Evolutionary conservation across 2,797 vertebrate species (phyloP), one percentile per base, ranked within the genome.

Genomic region (Hirundo rustica): DNA sequence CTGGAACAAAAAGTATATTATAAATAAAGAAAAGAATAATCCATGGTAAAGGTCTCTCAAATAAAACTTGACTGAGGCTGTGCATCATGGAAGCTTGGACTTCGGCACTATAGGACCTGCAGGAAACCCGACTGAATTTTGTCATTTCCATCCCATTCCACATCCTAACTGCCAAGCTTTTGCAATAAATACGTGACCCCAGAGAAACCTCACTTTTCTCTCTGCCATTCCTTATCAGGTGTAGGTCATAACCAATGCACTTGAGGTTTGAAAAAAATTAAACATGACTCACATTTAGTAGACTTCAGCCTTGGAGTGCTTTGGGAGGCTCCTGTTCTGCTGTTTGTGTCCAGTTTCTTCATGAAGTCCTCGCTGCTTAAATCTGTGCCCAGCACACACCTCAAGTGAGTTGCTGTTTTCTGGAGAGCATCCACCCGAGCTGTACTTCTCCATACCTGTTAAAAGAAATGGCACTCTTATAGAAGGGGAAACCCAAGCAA

Each of bases 331-430:
- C 20, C 50, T 5, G 3, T 38, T 81, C 44, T 72, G 42, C 30
- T 3, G 0, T 45, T 80, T 65, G 23, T 21, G 13, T 15, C 12
- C 60, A 42, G 29, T 14, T 70, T 44, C 72, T 60, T n/a, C 11
- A 32, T 5, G 7, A 66, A 86, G 42, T 36, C 20, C 16, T 55
- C 12, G 0, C 20, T 72, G 62, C 14, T 79, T 29, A 11, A 19
- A 36, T 32, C 38, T 40, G 21, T 16, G 26, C 26, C 18, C 23
- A 10, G 27, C 8, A 27, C 22, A 80, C 0, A 2, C 13, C 75
- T 68, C 0, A 0, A n/a, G 25, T 4, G n/a, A 60, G n/a, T 3
- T 73, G 17, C 5, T 38, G 5, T 10, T 74, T 60, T n/a, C 22
- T 54, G 25, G 7, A 26, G 16, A 38, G 11, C 32, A 53, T 19